These are phyloP conservation scores for Taenioides sp. DNA, from an alignment of 2,797 vertebrate genomes.

Conservation along the genomic window DNA sequence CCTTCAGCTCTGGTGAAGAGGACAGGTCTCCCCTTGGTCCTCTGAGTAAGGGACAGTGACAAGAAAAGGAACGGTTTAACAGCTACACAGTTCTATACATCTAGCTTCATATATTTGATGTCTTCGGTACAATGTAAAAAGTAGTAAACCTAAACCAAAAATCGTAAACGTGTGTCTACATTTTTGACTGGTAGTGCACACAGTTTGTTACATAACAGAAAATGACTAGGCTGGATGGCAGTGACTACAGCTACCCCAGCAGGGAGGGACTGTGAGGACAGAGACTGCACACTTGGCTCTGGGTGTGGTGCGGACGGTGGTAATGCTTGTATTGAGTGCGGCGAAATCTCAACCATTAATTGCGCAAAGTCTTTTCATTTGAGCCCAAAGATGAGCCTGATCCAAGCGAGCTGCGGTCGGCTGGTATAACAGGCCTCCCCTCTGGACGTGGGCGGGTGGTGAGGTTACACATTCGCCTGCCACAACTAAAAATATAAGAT, in stretches of 20 bases:
- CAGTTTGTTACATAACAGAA: slow-evolving; percentile 39
- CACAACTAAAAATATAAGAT: slow-evolving; percentile 65
- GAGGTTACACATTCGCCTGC: slow-evolving; percentile 42
- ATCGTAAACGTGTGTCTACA: too few relatives aligned
- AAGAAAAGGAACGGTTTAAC: too few relatives aligned
- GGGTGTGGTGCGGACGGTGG: slow-evolving; percentile 50
- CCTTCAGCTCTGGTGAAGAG: too few relatives aligned
- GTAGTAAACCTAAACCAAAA: too few relatives aligned
- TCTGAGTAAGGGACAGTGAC: too few relatives aligned
- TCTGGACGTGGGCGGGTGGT: slow-evolving; percentile 36
- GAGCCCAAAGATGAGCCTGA: slow-evolving; percentile 43
- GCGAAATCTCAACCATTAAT: slow-evolving; percentile 59
- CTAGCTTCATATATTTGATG: too few relatives aligned
- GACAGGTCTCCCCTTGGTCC: too few relatives aligned
- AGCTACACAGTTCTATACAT: too few relatives aligned
- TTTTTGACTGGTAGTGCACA: too few relatives aligned
- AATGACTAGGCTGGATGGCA: slow-evolving; percentile 2
- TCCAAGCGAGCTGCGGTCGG: slow-evolving; percentile 52
- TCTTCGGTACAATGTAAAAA: too few relatives aligned
- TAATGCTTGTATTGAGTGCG: slow-evolving; percentile 23
- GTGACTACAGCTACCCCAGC: background rate
- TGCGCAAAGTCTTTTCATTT: slow-evolving; percentile 54
- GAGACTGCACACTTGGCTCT: slow-evolving; percentile 19
- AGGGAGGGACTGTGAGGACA: slow-evolving; percentile 9
- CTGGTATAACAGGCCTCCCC: slow-evolving; percentile 37